A percentile compares a stretch with the other conserved stretches of the same genome.
Evolutionary conservation across 2,113 vertebrate species (phyloP).

Genomic region (Chlamydotis undulata): DNA sequence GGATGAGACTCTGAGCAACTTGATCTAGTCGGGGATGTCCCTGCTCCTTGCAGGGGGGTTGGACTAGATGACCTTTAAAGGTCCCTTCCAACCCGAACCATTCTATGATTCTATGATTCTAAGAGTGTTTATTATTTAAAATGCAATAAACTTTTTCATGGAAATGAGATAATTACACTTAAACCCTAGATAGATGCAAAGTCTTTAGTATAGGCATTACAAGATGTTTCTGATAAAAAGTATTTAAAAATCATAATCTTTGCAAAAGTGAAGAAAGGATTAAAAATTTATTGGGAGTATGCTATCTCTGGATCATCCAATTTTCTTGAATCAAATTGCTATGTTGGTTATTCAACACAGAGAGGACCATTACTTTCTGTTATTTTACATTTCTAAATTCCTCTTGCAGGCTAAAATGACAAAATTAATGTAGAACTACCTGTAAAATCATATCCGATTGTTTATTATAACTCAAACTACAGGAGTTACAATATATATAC

Average conservation of each 20-base stretch:
- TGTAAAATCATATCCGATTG: background rate
- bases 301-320: background rate
- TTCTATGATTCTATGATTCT: too few species aligned
- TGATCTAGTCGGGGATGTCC: too few species aligned
- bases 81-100: too few species aligned
- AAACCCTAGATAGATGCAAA: background rate
- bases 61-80: too few species aligned
- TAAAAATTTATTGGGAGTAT: background rate
- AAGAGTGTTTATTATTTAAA: background rate
- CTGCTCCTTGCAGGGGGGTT: too few species aligned
- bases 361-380: background rate
- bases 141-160: background rate
- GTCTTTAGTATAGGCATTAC: rapidly evolving
- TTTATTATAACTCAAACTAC: background rate
- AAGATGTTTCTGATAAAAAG: background rate
- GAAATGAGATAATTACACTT: background rate
- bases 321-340: background rate
- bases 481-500: background rate
- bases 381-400: background rate
- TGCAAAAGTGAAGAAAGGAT: background rate
- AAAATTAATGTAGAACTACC: background rate
- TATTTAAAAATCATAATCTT: background rate
- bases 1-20: too few species aligned
- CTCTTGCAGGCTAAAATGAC: background rate
- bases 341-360: background rate